Percentiles rank a stretch among this genome's conserved stretches.
These are phyloP conservation scores for Triplophysa siluroides DNA, from an alignment of 2,113 vertebrate genomes.

Conservation along the genomic window DNA sequence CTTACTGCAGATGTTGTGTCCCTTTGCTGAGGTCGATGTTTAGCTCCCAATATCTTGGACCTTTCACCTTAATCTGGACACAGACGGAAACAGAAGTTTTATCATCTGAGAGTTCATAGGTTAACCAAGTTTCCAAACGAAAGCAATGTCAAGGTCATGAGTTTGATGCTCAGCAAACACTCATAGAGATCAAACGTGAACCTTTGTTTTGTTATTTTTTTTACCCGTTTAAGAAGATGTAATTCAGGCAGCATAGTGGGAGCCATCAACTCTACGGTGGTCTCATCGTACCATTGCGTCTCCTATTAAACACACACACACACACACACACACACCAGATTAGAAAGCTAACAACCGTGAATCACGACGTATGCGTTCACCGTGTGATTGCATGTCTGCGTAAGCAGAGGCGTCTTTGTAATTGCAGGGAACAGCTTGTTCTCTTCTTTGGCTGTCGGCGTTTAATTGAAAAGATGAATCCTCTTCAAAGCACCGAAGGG, in stretches of 20 bases:
- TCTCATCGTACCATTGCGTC: constrained; percentile 92
- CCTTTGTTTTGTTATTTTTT: neutral
- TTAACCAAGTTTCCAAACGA: too few relatives aligned
- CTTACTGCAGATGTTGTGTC: constrained; percentile 89
- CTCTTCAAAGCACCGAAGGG: neutral
- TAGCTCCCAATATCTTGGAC: constrained; percentile 97
- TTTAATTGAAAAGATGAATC: constrained; percentile 43
- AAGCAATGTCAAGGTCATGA: neutral
- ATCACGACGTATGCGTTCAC: constrained; percentile 7
- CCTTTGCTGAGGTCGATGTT: constrained; percentile 91
- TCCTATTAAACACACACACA: constrained; percentile 70
- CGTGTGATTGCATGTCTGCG: constrained; percentile 12
- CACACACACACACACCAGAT: constrained; percentile 1
- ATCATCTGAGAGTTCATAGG: neutral
- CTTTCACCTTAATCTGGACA: constrained; percentile 92
- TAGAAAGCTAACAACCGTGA: neutral
- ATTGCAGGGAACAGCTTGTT: constrained; percentile 47
- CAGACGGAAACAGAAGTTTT: constrained; percentile 41
- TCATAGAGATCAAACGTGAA: too few relatives aligned
- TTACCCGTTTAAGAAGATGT: constrained; percentile 84
- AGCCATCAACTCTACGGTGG: constrained; percentile 93
- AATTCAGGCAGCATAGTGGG: constrained; percentile 94
- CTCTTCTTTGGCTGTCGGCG: constrained; percentile 11
- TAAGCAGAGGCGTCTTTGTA: constrained; percentile 18
- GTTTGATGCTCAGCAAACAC: neutral